Base-by-base conservation (phyloP, 1,140 invertebrate species). In the Drosophila nigrodunni region DNA sequence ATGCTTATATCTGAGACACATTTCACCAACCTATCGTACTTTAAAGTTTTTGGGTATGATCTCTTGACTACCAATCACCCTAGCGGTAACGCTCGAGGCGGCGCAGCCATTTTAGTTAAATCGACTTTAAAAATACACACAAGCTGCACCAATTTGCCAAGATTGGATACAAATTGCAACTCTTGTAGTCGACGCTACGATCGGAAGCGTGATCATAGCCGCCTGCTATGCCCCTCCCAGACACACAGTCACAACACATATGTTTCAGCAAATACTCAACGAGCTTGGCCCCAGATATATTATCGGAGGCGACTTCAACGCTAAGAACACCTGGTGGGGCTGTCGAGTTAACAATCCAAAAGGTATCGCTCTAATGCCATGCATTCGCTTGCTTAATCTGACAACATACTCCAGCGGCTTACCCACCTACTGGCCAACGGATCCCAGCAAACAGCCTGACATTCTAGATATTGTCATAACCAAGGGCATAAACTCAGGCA, bases 361-460 rank as follows among this genome's bases (percentile, higher is more conserved):
- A 10, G 39, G 39, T 25, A 6, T 8, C 5, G 21, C 44, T 7
- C 72, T 92, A 3, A 78, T 86, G 9, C 69, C 59, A 73, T 66
- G 78, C 11, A n/a, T n/a, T n/a, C n/a, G n/a, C n/a, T n/a, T n/a
- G n/a, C n/a, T n/a, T n/a, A n/a, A n/a, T n/a, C n/a, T n/a, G n/a
- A 52, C 71, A 25, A 41, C 57, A 15, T 11, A 88, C 18, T 86
- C 81, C 30, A 78, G 87, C 10, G 81, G 90, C 3, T 80, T 92
- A 74, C 92, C 92, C 11, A 93, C 91, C 10, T 91, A 93, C 68
- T 93, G 92, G 90, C 90, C 93, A 30, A 72, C 83, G 11, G 43
- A 44, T 11, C 43, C 43, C 4, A 44, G 11, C 11, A 44, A 44
- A 15, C 9, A 37, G 15, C 52, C 52, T 7, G 52, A 55, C 34